Conservation (phyloP, 2,113 vertebrate genomes). For the Phocoena sinus region DNA sequence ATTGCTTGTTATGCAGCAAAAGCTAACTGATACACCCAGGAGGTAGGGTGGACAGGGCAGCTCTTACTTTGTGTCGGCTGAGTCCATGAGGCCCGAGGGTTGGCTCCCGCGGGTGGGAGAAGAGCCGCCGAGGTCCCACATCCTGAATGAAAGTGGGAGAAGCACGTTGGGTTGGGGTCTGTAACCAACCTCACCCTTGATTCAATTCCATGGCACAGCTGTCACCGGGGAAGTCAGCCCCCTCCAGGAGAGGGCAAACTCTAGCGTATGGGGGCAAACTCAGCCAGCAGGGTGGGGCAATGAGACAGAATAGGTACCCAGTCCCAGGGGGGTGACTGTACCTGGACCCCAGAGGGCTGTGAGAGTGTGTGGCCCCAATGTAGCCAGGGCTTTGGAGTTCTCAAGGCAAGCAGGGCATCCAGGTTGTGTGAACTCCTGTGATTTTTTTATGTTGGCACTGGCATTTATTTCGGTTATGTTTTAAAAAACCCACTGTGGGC, state of each 20-base stretch:
- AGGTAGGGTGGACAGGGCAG: too few relatives aligned
- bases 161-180: neutral
- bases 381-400: neutral
- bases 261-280: neutral
- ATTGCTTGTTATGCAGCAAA: neutral
- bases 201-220: neutral
- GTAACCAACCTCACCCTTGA: neutral
- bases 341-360: too few relatives aligned
- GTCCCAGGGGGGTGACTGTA: neutral
- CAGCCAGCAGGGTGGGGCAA: neutral
- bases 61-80: conserved; percentile 80
- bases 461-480: neutral
- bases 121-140: conserved; percentile 81
- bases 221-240: neutral
- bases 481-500: neutral
- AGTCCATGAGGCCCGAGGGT: conserved; percentile 80
- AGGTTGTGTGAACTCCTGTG: neutral
- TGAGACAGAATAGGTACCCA: neutral
- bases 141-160: conserved; percentile 78
- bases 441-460: neutral
- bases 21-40: neutral
- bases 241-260: neutral
- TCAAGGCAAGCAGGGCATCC: neutral
- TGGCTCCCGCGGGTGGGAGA: conserved; percentile 83
- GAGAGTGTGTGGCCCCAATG: neutral